A percentile compares a stretch with the other conserved stretches of the same genome.
Conservation (phyloP, 2,113 vertebrate genomes). For the Pteruthius melanotis region DNA sequence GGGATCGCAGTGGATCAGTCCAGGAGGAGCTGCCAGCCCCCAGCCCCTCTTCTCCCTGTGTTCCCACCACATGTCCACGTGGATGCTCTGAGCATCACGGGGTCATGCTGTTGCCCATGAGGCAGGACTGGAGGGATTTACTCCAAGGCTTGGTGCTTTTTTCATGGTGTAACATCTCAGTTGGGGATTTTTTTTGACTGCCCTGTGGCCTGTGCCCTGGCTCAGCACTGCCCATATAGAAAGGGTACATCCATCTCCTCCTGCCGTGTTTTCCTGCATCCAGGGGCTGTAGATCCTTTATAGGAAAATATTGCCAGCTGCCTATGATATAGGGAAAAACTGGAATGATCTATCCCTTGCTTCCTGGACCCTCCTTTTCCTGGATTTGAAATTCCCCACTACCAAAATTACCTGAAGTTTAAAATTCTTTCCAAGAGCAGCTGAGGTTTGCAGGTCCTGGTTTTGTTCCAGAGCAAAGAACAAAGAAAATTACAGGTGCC, state of each 20-base stretch:
- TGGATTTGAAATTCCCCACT: background rate
- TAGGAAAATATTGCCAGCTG: background rate
- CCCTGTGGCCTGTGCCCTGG: background rate
- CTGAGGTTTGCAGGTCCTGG: background rate
- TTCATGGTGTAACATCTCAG: background rate
- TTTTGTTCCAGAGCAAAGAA: background rate
- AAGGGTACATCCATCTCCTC: background rate
- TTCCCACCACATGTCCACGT: rapidly evolving
- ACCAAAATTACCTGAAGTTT: background rate
- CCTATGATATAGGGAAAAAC: background rate
- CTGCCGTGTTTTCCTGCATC: rapidly evolving
- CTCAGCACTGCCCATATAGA: background rate
- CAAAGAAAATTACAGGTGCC: background rate
- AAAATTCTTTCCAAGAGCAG: background rate
- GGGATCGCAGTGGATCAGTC: rapidly evolving
- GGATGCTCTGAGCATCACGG: background rate
- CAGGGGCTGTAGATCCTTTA: background rate
- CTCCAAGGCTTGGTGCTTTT: background rate
- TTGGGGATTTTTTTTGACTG: background rate
- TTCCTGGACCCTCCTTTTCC: background rate
- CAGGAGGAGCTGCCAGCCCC: background rate
- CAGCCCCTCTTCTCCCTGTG: background rate
- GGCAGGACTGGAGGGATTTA: background rate
- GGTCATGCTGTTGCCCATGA: rapidly evolving
- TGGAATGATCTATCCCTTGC: background rate